Base-by-base conservation (phyloP, 2,888 invertebrate species). In the Pyrocoelia pectoralis region DNA sequence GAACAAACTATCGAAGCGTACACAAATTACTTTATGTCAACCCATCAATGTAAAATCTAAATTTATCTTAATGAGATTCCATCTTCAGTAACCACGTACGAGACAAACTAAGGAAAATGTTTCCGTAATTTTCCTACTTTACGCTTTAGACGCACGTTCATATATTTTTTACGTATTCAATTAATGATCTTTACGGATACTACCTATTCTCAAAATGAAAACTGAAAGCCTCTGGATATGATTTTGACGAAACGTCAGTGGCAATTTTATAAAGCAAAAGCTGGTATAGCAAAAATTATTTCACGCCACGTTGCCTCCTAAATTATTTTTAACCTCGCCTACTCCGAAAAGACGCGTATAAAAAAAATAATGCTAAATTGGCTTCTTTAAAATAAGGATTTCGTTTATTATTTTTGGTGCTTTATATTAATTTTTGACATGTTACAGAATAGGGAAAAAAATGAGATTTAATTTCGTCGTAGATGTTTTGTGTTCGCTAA, bases 11-110 rank as follows among this genome's bases (percentile, higher is more conserved):
- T 6, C 6, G 24, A 62, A 52, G 61, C 56, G 56, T 56, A 53
- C 56, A 49, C 56, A 33, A 58, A 63, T 63, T 63, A 54, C 58
- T 63, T 56, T 57, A 54, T 49, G 54, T 54, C 51, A 60, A 48
- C 15, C 28, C 40, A 54, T 60, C 48, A 52, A 49, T 60, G 48
- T 38, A 19, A 46, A 49, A 17, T 33, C 48, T 46, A 53, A 59
- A 48, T 43, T 38, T 17, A 18, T 5, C 15, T 17, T 13, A 40
- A 43, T 48, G 18, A 17, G 19, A 10, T 48, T 17, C 19, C 12
- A 12, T 17, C 33, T 33, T n/a, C n/a, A 33, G 33, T 33, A n/a
- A n/a, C 10, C n/a, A 33, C 33, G 33, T 46, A 46, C 9, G 17
- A 46, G 18, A 14, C 43, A 24, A 43, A 12, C 46, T 17, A 17